A percentile compares a stretch with the other conserved stretches of the same genome.
These are phyloP conservation scores for Dione vanillae DNA, from an alignment of 2,888 invertebrate genomes.

Conservation along the genomic window DNA sequence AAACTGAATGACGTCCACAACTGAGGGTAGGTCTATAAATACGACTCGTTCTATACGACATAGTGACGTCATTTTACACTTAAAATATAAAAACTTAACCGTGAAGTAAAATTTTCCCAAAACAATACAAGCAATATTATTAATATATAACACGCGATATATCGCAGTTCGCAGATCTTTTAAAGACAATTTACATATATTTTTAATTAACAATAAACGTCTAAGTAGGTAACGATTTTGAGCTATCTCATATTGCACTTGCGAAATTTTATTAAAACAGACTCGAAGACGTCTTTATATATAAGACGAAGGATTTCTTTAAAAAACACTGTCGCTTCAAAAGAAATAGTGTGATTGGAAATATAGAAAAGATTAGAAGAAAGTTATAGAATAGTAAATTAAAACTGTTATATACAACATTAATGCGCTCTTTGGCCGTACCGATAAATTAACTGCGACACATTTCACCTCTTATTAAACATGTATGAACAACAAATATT, in stretches of 20 bases:
- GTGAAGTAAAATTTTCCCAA: slow-evolving; percentile 50
- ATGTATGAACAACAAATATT: neutral
- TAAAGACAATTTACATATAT: slow-evolving; percentile 51
- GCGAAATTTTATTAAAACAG: slow-evolving; percentile 43
- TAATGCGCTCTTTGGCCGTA: neutral
- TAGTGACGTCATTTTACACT: slow-evolving; percentile 24
- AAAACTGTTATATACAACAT: neutral
- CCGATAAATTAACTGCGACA: neutral
- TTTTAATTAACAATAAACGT: slow-evolving; percentile 46
- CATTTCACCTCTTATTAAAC: neutral
- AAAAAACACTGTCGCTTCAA: no score
- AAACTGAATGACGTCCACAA: slow-evolving; percentile 10
- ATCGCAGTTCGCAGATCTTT: slow-evolving; percentile 59
- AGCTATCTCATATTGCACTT: slow-evolving; percentile 70
- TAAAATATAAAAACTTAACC: slow-evolving; percentile 34
- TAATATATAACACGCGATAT: slow-evolving; percentile 51
- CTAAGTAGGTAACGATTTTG: slow-evolving; percentile 72
- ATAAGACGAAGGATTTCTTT: no score
- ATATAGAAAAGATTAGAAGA: slow-evolving; percentile 4
- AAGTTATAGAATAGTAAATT: slow-evolving; percentile 6
- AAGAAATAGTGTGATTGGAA: neutral
- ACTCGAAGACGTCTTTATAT: neutral
- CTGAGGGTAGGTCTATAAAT: slow-evolving; percentile 8
- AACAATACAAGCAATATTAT: slow-evolving; percentile 48
- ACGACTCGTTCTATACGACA: neutral